Evolutionary conservation across 1,140 invertebrate genomes (phyloP), one percentile per base, ranked within the genome.

Genomic region (Colletes latitarsis): DNA sequence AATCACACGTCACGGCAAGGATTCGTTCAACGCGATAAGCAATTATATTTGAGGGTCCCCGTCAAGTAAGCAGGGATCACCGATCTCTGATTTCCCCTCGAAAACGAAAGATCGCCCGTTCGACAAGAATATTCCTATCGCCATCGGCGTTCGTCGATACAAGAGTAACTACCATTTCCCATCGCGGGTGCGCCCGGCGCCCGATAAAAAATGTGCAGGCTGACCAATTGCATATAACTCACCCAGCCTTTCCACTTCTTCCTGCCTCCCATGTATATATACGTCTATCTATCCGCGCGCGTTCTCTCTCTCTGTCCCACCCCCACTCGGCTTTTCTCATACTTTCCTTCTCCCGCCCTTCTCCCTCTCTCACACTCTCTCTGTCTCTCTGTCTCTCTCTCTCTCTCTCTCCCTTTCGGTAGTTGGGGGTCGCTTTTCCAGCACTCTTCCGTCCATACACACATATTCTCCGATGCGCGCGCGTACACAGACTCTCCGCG

Each of bases 211-310:
- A 91, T 90, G 88, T 90, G 89, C 87, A 87, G 84, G 85, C 90
- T 92, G 89, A 90, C 91, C 91, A 92, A 91, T 92, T 91, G 90
- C 90, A 91, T 90, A 91, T 91, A 92, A 91, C 90, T 90, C 90
- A 92, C 85, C 82, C 88, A 85, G 89, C 84, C 86, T 88, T 89
- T 86, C 82, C 84, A 82, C 87, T 89, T 89, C 87, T 89, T 89
- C 78, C 83, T 88, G 81, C 72, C 72, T 79, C 10, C 75, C 85
- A 78, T 77, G 53, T 77, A 90, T 88, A 85, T 88, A 82, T 81
- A 74, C 83, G 82, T 85, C 76, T 82, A 84, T 86, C 82, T 77
- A 81, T 66, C 81, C 76, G 75, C 64, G 80, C 66, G 72, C 74
- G 57, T 74, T 52, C 58, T 21, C 68, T 6, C 52, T 64, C 69